Percentiles rank a stretch among this genome's conserved stretches.
Conservation (phyloP, 2,797 vertebrate species). For the Lacerta bilineata region DNA sequence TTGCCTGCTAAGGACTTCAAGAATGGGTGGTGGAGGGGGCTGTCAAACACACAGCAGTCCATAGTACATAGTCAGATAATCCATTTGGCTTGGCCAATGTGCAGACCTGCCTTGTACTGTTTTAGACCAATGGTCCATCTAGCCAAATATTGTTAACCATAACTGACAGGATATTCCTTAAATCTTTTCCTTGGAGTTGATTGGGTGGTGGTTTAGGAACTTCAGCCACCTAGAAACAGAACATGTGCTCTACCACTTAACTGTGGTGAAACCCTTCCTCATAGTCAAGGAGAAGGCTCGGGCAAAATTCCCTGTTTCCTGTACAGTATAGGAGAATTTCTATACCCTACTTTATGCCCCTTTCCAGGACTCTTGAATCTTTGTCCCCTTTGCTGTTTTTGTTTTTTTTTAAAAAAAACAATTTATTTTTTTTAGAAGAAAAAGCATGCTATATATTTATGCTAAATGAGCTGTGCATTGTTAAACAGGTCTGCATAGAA, state of each 20-base stretch:
- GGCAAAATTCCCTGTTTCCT: neutral
- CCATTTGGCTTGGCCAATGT: neutral
- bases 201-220: neutral
- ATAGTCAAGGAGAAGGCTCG: too few species aligned
- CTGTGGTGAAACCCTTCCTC: neutral
- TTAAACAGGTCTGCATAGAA: neutral
- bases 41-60: neutral
- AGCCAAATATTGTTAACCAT: neutral
- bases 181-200: neutral
- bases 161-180: neutral
- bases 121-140: neutral
- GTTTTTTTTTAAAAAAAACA: neutral
- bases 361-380: neutral
- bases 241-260: neutral
- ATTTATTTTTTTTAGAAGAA: too few species aligned
- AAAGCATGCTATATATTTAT: neutral
- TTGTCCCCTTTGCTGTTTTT: neutral
- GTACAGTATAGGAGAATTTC: neutral
- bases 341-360: neutral
- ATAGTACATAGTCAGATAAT: neutral
- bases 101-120: too few species aligned
- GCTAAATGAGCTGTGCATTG: neutral
- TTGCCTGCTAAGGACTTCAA: neutral
- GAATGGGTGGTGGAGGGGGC: neutral
- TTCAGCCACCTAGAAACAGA: neutral